These are phyloP conservation scores for Clostera curtula DNA, from an alignment of 2,888 invertebrate species.

Conservation along the genomic window DNA sequence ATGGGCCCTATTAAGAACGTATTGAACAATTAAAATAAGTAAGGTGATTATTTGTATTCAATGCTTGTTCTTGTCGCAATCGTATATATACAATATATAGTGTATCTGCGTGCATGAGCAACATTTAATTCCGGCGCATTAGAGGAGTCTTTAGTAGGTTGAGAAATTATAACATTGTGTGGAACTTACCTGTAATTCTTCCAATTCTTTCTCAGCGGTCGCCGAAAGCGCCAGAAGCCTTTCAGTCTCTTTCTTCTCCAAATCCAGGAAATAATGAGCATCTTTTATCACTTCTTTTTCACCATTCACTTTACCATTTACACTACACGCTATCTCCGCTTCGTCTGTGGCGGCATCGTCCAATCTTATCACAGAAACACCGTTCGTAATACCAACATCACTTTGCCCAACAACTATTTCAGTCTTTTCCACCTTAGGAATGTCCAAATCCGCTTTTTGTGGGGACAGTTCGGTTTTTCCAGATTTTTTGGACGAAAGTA, in stretches of 20 bases:
- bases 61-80: too few species aligned
- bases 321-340: constrained; percentile 29
- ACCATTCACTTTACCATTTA: constrained; percentile 32
- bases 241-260: constrained; percentile 83
- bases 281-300: constrained; percentile 72
- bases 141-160: too few species aligned
- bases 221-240: constrained; percentile 80
- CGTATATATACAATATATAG: too few species aligned
- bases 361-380: constrained; percentile 52
- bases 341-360: constrained; percentile 30
- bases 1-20: too few species aligned
- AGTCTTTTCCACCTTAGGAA: constrained; percentile 35
- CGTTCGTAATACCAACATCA: constrained; percentile 40
- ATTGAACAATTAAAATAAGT: too few species aligned
- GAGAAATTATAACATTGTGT: neutral
- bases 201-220: constrained; percentile 80
- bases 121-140: constrained; percentile 1
- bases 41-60: too few species aligned
- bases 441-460: constrained; percentile 42
- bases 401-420: constrained; percentile 27
- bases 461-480: constrained; percentile 49
- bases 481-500: constrained; percentile 76
- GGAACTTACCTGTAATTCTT: constrained; percentile 58
- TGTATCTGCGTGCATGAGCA: too few species aligned
- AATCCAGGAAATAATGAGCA: constrained; percentile 85